A percentile compares a stretch with the other conserved stretches of the same genome.
phyloP scores from a whole-genome alignment of 2,113 vertebrate genomes.

The Pseudopipra pipra region DNA sequence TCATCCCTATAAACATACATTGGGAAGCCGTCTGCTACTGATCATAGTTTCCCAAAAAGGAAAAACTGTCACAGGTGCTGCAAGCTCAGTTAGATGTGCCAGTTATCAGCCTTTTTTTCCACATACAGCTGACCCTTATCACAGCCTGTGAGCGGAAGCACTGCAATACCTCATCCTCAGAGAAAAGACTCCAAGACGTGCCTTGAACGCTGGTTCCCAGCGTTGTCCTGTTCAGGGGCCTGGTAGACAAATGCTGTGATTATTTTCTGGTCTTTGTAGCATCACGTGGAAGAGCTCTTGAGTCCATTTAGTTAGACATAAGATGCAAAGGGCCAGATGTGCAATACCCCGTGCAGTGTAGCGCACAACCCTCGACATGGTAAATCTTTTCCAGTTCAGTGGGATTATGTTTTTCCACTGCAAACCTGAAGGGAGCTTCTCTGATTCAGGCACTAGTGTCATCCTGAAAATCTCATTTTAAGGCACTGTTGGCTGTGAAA shows the following conservation, averaged over 20 bases:
- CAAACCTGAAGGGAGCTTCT: neutral
- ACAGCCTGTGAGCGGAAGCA: neutral
- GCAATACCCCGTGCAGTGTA: fast-evolving
- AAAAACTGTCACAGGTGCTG: neutral
- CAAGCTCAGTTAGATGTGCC: neutral
- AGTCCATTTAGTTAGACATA: neutral
- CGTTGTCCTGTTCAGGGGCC: fast-evolving
- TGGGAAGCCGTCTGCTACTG: neutral
- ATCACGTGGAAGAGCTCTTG: neutral
- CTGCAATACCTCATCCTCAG: neutral
- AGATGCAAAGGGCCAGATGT: neutral
- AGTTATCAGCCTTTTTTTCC: neutral
- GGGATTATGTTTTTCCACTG: neutral
- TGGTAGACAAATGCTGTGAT: neutral
- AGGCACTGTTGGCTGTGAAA: neutral
- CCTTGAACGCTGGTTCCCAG: neutral
- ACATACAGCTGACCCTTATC: neutral
- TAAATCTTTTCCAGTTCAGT: neutral
- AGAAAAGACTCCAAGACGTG: neutral
- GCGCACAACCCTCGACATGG: fast-evolving
- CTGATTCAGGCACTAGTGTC: neutral
- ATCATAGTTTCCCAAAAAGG: neutral
- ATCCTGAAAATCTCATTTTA: neutral
- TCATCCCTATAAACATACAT: neutral
- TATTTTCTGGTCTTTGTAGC: neutral